Evolutionary conservation across 2,888 invertebrate species (phyloP).

Genomic region (Carterocephalus palaemon): DNA sequence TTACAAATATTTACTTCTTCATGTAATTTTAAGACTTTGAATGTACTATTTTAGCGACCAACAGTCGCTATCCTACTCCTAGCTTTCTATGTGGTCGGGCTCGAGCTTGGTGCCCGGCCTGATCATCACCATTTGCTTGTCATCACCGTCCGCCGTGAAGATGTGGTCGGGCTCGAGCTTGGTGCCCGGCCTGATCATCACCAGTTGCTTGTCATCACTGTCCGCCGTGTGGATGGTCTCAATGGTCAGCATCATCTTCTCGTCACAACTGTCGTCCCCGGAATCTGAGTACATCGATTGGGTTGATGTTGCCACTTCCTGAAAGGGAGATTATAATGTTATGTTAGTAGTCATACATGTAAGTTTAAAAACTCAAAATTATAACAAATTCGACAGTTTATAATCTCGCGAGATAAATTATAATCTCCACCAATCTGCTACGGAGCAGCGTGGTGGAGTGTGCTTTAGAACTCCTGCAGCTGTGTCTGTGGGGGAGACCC

Average conservation of each 20-base stretch:
- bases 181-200: conserved; percentile 54
- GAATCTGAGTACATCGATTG: conserved; percentile 85
- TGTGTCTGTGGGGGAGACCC: no score
- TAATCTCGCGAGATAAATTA: no score
- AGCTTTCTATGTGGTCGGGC: conserved; percentile 58
- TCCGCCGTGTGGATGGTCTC: conserved; percentile 82
- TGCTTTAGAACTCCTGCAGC: no score
- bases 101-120: conserved; percentile 57
- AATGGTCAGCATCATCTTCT: conserved; percentile 87
- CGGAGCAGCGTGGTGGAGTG: no score
- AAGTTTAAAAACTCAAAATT: no score
- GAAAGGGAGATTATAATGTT: conserved; percentile 35
- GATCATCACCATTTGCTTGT: conserved; percentile 61
- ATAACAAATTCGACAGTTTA: no score
- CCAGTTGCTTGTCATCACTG: conserved; percentile 66
- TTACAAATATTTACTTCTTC: neutral
- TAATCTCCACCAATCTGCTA: no score
- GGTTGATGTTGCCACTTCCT: conserved; percentile 86
- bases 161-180: conserved; percentile 58
- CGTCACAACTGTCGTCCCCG: conserved; percentile 84
- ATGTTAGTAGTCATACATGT: no score
- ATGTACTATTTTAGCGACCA: conserved; percentile 37
- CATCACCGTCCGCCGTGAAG: conserved; percentile 74
- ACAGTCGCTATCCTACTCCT: conserved; percentile 45
- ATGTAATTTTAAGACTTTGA: neutral